These are phyloP conservation scores for Chromoteleia sp. DNA, from an alignment of 2,888 invertebrate species.

Conservation along the genomic window DNA sequence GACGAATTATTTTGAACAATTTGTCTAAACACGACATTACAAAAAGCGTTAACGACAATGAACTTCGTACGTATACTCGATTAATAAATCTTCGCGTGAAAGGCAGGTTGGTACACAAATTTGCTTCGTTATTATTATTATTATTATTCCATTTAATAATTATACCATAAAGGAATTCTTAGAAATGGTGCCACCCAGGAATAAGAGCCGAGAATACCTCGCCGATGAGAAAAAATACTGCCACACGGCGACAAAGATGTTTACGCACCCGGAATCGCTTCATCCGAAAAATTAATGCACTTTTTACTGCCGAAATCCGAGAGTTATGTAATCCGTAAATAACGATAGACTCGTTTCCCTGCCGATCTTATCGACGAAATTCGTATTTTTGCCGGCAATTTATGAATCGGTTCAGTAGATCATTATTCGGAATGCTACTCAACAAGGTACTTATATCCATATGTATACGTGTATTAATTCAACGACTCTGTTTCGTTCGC, in stretches of 20 bases:
- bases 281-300: slow-evolving; percentile 58
- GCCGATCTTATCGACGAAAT: slow-evolving; percentile 51
- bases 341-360: slow-evolving; percentile 27
- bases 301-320: slow-evolving; percentile 33
- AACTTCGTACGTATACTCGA: background rate
- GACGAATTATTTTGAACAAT: too few relatives aligned
- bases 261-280: slow-evolving; percentile 59
- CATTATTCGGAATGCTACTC: slow-evolving; percentile 63
- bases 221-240: slow-evolving; percentile 34
- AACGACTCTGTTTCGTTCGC: slow-evolving; percentile 46
- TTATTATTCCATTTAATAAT: slow-evolving; percentile 42
- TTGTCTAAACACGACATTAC: too few relatives aligned
- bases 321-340: slow-evolving; percentile 45
- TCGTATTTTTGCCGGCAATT: slow-evolving; percentile 54
- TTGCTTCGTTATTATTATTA: slow-evolving; percentile 31
- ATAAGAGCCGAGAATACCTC: slow-evolving; percentile 41
- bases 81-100: slow-evolving; percentile 25
- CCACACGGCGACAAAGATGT: slow-evolving; percentile 57
- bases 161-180: slow-evolving; percentile 50
- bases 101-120: background rate
- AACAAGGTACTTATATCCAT: slow-evolving; percentile 48
- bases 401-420: slow-evolving; percentile 59
- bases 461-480: slow-evolving; percentile 42
- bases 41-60: too few relatives aligned
- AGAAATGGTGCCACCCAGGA: slow-evolving; percentile 62